Percentiles rank a stretch among this genome's conserved stretches.
phyloP scores from a whole-genome alignment of 2,888 invertebrate species.

The Tupiocoris notatus region DNA sequence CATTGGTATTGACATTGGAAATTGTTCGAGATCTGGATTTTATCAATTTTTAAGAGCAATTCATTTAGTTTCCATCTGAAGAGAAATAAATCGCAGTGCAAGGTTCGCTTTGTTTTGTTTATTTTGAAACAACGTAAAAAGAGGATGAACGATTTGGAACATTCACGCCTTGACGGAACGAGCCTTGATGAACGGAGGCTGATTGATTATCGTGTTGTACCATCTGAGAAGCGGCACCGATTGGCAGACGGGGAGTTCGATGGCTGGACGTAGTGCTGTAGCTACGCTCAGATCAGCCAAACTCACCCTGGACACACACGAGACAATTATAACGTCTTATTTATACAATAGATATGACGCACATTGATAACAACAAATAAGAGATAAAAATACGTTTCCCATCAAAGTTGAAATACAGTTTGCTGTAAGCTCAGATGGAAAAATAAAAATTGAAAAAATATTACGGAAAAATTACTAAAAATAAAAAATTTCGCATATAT shows the following conservation, averaged over 20 bases:
- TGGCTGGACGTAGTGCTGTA: slow-evolving; percentile 47
- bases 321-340: no score
- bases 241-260: not conserved
- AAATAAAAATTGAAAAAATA: no score
- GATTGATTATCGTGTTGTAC: slow-evolving; percentile 55
- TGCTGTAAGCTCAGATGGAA: no score
- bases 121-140: not conserved
- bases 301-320: no score
- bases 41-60: slow-evolving; percentile 85
- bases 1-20: slow-evolving; percentile 68
- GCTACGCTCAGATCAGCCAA: slow-evolving; percentile 46
- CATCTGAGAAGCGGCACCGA: slow-evolving; percentile 53
- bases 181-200: slow-evolving; percentile 46
- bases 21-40: slow-evolving; percentile 80
- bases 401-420: no score
- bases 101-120: not conserved
- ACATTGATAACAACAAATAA: no score
- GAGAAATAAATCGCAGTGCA: no score
- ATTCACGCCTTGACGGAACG: slow-evolving; percentile 1
- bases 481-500: no score
- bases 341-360: no score
- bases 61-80: not conserved
- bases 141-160: not conserved
- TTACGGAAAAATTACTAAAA: no score
- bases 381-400: no score